A percentile compares a stretch with the other conserved stretches of the same genome.
Evolutionary conservation across 1,140 invertebrate genomes (phyloP).

Genomic region (Drosophila sp.): DNA sequence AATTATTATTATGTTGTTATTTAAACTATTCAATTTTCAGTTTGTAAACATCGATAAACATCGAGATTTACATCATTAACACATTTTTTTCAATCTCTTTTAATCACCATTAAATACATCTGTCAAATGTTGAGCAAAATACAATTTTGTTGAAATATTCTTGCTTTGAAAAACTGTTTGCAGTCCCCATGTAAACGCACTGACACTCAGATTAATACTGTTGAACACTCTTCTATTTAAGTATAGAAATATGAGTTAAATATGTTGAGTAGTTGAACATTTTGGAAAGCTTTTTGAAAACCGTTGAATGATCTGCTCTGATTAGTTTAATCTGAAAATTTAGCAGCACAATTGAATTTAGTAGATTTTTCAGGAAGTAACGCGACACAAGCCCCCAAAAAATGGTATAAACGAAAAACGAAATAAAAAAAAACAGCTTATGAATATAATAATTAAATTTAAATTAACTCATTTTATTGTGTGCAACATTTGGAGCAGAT

Average conservation of each 20-base stretch:
- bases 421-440: constrained; percentile 7
- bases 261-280: background rate
- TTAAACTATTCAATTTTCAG: no score
- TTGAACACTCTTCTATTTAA: background rate
- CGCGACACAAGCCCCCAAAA: constrained; percentile 13
- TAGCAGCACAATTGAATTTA: constrained; percentile 50
- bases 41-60: no score
- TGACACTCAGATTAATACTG: constrained; percentile 17
- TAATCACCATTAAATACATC: background rate
- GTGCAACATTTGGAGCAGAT: constrained; percentile 35
- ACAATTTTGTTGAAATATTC: background rate
- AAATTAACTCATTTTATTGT: constrained; percentile 24
- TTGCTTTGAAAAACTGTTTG: background rate
- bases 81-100: background rate
- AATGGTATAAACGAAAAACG: background rate
- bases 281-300: constrained; percentile 15
- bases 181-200: background rate
- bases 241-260: no score
- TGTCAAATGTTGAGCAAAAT: background rate
- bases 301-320: constrained; percentile 55
- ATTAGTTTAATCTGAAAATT: constrained; percentile 32
- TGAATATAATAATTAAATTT: constrained; percentile 15
- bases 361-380: constrained; percentile 26
- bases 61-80: no score
- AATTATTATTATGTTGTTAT: no score